These are phyloP conservation scores for Cheilosia variabilis DNA, from an alignment of 2,888 invertebrate genomes.

Conservation along the genomic window DNA sequence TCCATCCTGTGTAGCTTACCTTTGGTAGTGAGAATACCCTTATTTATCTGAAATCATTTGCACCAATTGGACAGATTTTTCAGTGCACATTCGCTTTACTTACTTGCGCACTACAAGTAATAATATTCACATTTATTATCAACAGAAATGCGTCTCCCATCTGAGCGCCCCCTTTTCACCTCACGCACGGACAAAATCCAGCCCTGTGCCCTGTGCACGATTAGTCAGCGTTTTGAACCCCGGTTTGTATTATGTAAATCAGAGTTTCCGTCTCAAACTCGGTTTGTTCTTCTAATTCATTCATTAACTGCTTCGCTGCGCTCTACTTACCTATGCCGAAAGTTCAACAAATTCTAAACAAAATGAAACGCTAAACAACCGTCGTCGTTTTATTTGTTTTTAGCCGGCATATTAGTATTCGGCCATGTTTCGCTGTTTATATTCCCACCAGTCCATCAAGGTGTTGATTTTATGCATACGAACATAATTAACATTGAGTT, in stretches of 20 bases:
- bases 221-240: constrained; percentile 33
- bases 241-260: constrained; percentile 53
- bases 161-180: no score
- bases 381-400: constrained; percentile 27
- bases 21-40: no score
- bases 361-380: constrained; percentile 7
- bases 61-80: no score
- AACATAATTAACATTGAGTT: constrained; percentile 11
- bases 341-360: constrained; percentile 43
- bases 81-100: no score
- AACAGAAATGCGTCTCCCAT: no score
- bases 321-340: constrained; percentile 11
- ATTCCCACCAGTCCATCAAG: constrained; percentile 29
- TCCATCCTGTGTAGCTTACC: no score
- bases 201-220: constrained; percentile 25
- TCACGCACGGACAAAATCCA: neutral
- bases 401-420: constrained; percentile 37
- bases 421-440: constrained; percentile 7
- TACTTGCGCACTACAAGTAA: no score
- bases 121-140: no score
- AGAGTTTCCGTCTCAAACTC: constrained; percentile 51
- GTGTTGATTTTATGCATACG: constrained; percentile 38
- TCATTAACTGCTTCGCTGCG: constrained; percentile 20
- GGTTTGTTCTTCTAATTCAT: constrained; percentile 48
- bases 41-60: no score